Base-by-base conservation (phyloP, 1,140 invertebrate species). In the Grapholita molesta region DNA sequence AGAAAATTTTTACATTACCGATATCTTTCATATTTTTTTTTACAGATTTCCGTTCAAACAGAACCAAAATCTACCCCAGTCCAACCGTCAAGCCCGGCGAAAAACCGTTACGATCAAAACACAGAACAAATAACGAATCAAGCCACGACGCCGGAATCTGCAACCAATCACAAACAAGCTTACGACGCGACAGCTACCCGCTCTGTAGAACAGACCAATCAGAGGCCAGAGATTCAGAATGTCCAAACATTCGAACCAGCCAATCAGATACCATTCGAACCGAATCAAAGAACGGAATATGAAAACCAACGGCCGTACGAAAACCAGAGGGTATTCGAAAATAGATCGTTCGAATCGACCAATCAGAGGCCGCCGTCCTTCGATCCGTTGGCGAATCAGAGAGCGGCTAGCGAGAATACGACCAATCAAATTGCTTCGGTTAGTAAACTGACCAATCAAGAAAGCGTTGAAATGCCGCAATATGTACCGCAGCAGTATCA, bases 401-500 rank as follows among this genome's bases (percentile, higher is more conserved):
- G 68, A 28, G 9, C 61, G 15, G 66, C 12, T 9, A 64, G 55
- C 53, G 67, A 72, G 3, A 42, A 55, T 25, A n/a, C 33, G 38
- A 42, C 64, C 35, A 70, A 66, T 48, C 57, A 64, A 25, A 68
- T 70, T 53, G 21, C 28, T 15, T 25, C 65, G 7, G 70, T 66
- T 28, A 67, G 8, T 24, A 70, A 73, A 66, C 15, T 68, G 69
- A 21, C 70, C 67, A 76, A 74, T 73, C 70, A 74, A 57, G 67
- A 71, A 0, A 66, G 68, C 9, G 75, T 73, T 7, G 81, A 83
- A 3, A 33, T 80, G 24, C 53, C 15, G 12, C 70, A 73, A 8
- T 83, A 80, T 48, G 23, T 57, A 1, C 71, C 72, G n/a, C 78
- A 78, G 12, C 74, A 48, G 18, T 88, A 83, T 18, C 64, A 64